These are phyloP conservation scores for Marronus borbonicus DNA, from an alignment of 2,888 invertebrate genomes.

Conservation along the genomic window DNA sequence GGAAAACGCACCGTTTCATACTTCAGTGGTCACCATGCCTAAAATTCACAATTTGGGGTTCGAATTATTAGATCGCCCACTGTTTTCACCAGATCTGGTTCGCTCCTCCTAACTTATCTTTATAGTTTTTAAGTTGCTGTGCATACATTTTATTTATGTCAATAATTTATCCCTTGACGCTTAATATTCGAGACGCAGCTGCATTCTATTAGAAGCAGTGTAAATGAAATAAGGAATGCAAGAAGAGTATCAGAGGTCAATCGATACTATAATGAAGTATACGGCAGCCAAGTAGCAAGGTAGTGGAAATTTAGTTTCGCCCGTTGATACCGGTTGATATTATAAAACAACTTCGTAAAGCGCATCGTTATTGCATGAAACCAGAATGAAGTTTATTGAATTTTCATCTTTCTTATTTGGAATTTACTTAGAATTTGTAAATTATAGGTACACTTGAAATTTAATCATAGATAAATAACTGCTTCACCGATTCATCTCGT, in stretches of 20 bases:
- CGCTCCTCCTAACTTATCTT: too few relatives aligned
- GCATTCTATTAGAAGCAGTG: neutral
- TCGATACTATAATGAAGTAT: conserved; percentile 25
- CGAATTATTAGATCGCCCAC: too few relatives aligned
- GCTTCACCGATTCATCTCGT: too few relatives aligned
- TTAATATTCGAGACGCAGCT: neutral
- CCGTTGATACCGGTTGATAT: neutral
- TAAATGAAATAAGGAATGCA: neutral
- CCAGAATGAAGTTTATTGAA: neutral
- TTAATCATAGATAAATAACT: neutral
- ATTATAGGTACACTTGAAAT: neutral
- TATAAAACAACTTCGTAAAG: conserved; percentile 19
- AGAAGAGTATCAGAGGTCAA: neutral
- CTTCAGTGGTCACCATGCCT: too few relatives aligned
- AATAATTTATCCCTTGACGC: too few relatives aligned
- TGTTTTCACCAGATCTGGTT: too few relatives aligned
- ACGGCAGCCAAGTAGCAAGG: conserved; percentile 1
- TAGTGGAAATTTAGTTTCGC: conserved; percentile 25
- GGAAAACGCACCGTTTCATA: too few relatives aligned
- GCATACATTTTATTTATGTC: too few relatives aligned
- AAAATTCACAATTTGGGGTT: too few relatives aligned
- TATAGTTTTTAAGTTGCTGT: too few relatives aligned
- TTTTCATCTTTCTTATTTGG: neutral
- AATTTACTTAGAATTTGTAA: neutral
- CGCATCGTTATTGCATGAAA: neutral